Base-by-base conservation (phyloP, 2,113 vertebrate genomes). In the Shinisaurus crocodilurus region DNA sequence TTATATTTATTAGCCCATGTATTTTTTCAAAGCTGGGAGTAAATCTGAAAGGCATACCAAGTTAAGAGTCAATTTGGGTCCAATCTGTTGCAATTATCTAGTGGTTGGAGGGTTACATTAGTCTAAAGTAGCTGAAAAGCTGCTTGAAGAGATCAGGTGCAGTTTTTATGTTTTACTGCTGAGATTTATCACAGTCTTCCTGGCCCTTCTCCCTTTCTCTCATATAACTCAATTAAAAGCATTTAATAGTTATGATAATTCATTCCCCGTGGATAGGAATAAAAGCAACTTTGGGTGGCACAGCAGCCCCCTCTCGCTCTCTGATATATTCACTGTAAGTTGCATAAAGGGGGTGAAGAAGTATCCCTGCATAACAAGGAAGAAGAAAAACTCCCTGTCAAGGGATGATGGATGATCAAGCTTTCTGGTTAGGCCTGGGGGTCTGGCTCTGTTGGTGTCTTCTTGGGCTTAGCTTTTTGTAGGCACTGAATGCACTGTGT, bases 401-500 rank as follows among this genome's bases (percentile, higher is more conserved):
- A 93, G 88, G 65, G 91, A 96, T 96, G 96, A 97, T 97, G 96
- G 95, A 97, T 96, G 96, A 93, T 94, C 92, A 95, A 93, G 95
- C 91, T 94, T 95, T 88, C 88, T 86, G n/a, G 91, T 91, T 9
- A 16, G 90, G 97, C 98, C 97, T 97, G 94, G 91, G 97, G 97
- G 97, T 95, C 95, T 94, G 95, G 96, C 96, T 97, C 95, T 93
- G 82, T 95, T 96, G 96, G 95, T 95, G 89, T 96, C 96, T 94
- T 96, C 96, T 94, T 95, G 93, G 96, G 97, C 95, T 96, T 94
- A 93, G 96, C 92, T 95, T 96, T 95, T 94, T 96, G 96, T 94
- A 95, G 94, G 93, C 96, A 97, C 96, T 97, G 98, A 98, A 97
- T 98, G 98, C 97, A 97, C 96, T 97, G 97, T 97, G 97, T 97